phyloP scores from a whole-genome alignment of 2,113 vertebrate species.

The Eclectus roratus region DNA sequence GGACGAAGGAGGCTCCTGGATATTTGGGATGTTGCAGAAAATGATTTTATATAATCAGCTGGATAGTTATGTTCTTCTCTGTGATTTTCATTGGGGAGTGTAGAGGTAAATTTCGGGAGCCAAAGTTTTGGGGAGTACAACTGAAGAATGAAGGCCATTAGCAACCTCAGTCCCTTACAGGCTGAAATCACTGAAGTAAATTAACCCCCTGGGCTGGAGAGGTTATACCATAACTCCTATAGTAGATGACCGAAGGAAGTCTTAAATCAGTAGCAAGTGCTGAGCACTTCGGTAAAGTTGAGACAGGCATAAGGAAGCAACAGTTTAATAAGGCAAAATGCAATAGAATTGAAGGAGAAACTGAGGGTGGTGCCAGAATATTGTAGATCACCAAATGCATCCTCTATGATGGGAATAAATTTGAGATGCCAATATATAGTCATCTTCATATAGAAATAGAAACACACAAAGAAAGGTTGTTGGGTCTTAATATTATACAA shows the following conservation, averaged over 20 bases:
- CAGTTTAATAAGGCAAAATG: background rate
- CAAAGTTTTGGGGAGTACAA: conserved; percentile 7
- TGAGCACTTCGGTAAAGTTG: background rate
- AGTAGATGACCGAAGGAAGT: background rate
- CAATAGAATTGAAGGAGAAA: background rate
- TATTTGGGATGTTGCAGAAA: background rate
- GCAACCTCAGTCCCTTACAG: background rate
- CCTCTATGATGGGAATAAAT: background rate
- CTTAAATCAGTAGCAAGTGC: background rate
- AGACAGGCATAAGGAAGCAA: background rate
- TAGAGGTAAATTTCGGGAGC: background rate
- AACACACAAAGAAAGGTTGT: background rate
- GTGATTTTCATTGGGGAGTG: background rate
- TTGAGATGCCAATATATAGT: background rate
- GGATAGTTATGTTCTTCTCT: background rate
- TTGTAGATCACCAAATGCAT: background rate
- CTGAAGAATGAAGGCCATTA: background rate
- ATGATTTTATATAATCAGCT: background rate
- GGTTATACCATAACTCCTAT: background rate
- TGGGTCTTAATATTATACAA: background rate
- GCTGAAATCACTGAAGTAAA: background rate
- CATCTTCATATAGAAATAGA: background rate
- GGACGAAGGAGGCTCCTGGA: background rate
- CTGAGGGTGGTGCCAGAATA: background rate
- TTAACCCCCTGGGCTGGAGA: background rate